A percentile compares a stretch with the other conserved stretches of the same genome.
Conservation (phyloP, 2,797 vertebrate species). For the Astyanax mexicanus region DNA sequence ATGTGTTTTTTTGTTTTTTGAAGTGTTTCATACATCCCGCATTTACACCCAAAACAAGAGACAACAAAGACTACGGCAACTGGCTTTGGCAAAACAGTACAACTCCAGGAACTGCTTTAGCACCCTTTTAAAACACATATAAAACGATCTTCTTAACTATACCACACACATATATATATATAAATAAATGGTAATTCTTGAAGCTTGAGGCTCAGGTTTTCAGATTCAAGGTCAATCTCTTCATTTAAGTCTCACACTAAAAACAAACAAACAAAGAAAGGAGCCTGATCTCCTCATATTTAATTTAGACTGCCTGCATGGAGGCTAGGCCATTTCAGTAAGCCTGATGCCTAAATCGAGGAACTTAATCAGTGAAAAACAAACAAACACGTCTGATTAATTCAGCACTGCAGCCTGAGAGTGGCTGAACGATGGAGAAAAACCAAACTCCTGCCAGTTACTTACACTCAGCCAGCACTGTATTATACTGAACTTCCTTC, state of each 20-base stretch:
- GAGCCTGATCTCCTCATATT: background rate
- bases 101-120: background rate
- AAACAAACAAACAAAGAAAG: background rate
- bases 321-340: background rate
- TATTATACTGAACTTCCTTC: too few relatives aligned
- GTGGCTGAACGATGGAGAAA: too few relatives aligned
- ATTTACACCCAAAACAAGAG: background rate
- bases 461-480: too few relatives aligned
- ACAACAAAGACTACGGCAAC: background rate
- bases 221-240: background rate
- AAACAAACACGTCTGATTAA: conserved; percentile 1
- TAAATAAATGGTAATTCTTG: too few relatives aligned
- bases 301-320: background rate
- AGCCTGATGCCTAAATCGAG: background rate
- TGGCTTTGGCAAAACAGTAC: background rate
- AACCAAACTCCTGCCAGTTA: too few relatives aligned
- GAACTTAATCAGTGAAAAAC: background rate
- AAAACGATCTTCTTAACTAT: too few relatives aligned
- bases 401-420: background rate
- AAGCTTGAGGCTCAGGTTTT: too few relatives aligned
- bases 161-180: too few relatives aligned
- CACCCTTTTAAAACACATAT: background rate
- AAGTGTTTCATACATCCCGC: background rate
- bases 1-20: background rate
- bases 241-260: background rate